Evolutionary conservation across 2,113 vertebrate species (phyloP).

Genomic region (Dipodomys merriami): DNA sequence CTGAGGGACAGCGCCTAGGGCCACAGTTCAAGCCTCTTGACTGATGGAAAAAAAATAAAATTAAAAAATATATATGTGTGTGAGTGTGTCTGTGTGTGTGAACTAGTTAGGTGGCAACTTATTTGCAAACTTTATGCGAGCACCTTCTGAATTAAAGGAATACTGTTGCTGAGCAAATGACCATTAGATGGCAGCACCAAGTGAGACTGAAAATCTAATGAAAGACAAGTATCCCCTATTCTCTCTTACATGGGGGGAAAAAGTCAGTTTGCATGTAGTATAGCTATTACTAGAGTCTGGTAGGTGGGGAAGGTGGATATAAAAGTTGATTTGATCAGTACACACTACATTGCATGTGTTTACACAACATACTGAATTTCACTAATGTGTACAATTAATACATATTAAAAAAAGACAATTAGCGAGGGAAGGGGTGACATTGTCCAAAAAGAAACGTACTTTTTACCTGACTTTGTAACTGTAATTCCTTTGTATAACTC

Average conservation of each 20-base stretch:
- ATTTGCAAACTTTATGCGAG: neutral
- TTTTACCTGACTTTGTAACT: too few relatives aligned
- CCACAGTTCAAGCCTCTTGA: too few relatives aligned
- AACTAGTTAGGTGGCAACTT: neutral
- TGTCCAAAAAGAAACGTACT: too few relatives aligned
- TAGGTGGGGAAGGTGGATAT: neutral
- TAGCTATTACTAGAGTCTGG: neutral
- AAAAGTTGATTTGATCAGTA: fast-evolving
- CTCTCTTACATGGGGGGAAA: neutral
- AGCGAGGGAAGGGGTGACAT: too few relatives aligned
- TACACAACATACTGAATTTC: neutral
- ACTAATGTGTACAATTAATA: neutral
- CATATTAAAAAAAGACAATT: neutral
- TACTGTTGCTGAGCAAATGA: neutral
- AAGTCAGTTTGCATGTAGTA: neutral
- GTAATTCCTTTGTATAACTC: too few relatives aligned
- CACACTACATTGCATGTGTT: neutral
- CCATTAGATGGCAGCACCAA: conserved; percentile 74
- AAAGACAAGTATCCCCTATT: neutral
- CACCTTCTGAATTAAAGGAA: conserved; percentile 8
- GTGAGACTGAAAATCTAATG: conserved; percentile 34
- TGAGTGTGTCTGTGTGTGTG: too few relatives aligned
- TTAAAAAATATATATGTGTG: too few relatives aligned
- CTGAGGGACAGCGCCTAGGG: too few relatives aligned
- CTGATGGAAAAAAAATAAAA: too few relatives aligned